A percentile compares a stretch with the other conserved stretches of the same genome.
These are phyloP conservation scores for Cynoglossus semilaevis DNA, from an alignment of 2,113 vertebrate species.

Conservation along the genomic window DNA sequence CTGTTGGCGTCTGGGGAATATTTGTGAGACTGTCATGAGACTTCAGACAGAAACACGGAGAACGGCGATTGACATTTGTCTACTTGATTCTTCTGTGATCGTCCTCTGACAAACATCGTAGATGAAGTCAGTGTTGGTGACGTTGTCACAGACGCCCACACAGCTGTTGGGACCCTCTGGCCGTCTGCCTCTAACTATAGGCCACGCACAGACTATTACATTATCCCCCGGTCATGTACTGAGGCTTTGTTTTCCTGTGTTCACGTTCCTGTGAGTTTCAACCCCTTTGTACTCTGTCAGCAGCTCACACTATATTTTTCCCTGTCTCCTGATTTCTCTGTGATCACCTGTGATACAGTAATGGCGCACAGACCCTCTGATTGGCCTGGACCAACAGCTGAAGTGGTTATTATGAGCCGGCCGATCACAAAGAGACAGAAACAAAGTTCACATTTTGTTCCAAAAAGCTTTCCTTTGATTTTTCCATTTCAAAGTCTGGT, in stretches of 20 bases:
- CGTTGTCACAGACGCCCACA: slow-evolving; percentile 65
- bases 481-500: slow-evolving; percentile 72
- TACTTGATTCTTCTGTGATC: slow-evolving; percentile 56
- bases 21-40: slow-evolving; percentile 45
- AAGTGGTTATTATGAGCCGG: slow-evolving; percentile 65
- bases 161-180: slow-evolving; percentile 46
- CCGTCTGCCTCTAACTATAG: slow-evolving; percentile 44
- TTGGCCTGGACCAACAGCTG: slow-evolving; percentile 52
- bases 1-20: slow-evolving; percentile 52
- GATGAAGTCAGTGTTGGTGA: slow-evolving; percentile 56
- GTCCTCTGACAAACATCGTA: slow-evolving; percentile 37
- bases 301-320: slow-evolving; percentile 52
- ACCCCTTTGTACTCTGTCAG: slow-evolving; percentile 70
- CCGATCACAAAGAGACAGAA: slow-evolving; percentile 49
- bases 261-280: slow-evolving; percentile 69
- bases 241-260: slow-evolving; percentile 65
- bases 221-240: slow-evolving; percentile 54
- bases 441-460: slow-evolving; percentile 66
- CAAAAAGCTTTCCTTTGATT: slow-evolving; percentile 72
- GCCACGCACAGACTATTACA: slow-evolving; percentile 45
- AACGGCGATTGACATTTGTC: slow-evolving; percentile 32
- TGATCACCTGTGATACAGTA: slow-evolving; percentile 65
- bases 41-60: slow-evolving; percentile 24
- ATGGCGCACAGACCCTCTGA: slow-evolving; percentile 51
- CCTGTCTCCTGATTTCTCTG: slow-evolving; percentile 49